A percentile compares a stretch with the other conserved stretches of the same genome.
phyloP scores from a whole-genome alignment of 2,113 vertebrate species.

The Etheostoma cragini region DNA sequence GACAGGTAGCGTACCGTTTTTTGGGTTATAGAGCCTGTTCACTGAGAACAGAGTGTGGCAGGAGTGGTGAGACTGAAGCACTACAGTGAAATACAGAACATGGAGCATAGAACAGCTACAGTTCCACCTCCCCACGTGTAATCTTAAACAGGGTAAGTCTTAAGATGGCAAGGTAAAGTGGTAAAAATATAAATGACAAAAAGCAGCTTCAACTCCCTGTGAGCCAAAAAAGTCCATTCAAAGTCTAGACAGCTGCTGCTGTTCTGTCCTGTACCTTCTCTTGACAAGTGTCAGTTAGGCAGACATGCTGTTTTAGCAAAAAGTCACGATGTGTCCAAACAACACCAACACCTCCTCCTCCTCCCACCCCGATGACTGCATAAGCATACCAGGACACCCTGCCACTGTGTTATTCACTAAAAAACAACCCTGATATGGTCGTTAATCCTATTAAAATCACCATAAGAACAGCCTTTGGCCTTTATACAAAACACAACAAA shows the following conservation, averaged over 20 bases:
- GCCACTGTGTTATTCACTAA: conserved; percentile 33
- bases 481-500: conserved; percentile 66
- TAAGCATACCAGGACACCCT: conserved; percentile 29
- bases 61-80: too few relatives aligned
- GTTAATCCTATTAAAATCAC: conserved; percentile 69
- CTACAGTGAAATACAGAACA: too few relatives aligned
- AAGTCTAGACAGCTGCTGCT: neutral
- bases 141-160: too few relatives aligned
- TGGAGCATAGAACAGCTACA: too few relatives aligned
- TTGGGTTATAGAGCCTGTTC: too few relatives aligned
- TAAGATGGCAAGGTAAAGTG: neutral
- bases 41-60: too few relatives aligned
- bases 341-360: neutral
- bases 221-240: conserved; percentile 2
- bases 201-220: neutral
- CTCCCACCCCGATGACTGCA: conserved; percentile 25
- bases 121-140: too few relatives aligned
- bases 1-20: too few relatives aligned
- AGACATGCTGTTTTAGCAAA: neutral
- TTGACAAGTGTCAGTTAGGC: neutral
- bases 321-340: neutral
- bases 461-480: conserved; percentile 44
- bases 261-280: neutral
- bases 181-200: neutral
- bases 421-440: conserved; percentile 45